Evolutionary conservation across 2,113 vertebrate genomes (phyloP), one percentile per base, ranked within the genome.

Genomic region (Poicephalus meyeri): DNA sequence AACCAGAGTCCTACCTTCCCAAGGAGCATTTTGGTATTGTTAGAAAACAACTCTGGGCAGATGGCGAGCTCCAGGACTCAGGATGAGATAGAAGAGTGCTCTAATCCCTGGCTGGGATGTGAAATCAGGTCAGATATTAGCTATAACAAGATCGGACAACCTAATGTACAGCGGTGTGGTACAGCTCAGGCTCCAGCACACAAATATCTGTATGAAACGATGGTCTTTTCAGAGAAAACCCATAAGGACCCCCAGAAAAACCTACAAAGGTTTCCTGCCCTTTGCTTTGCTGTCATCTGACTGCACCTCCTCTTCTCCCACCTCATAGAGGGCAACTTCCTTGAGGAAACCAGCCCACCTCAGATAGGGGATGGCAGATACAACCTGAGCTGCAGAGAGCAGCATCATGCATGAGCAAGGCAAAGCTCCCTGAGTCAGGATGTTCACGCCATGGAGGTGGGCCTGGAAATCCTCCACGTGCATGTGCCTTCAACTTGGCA

Each of bases 391-490:
- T 61, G 13, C 1, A 5, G 53, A 69, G 21, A 72, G 19, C 44
- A 70, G 26, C 42, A 39, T 13, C 17, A 25, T 7, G 6, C 10
- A 16, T 1, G 8, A 4, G 4, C 33, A 46, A 61, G 20, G 35
- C 12, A 66, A 65, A 66, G 33, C 10, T 41, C 26, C 44, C 26
- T 0, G 1, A 58, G 13, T 1, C 1, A 1, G 26, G 44, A 69
- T 64, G 16, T 46, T 70, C 63, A 42, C 4, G 8, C 4, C n/a
- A 44, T 0, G 1, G 21, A 52, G 3, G 11, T 64, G 83, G n/a
- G 2, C 35, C 20, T 86, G 46, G 44, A 86, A 65, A 46, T 31
- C 13, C 61, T 81, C 35, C 79, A 79, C 9, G 39, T 1, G 2
- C 29, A 47, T 0, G 0, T 15, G 9, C 20, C 44, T 71, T 58